These are phyloP conservation scores for Ginglymostoma cirratum DNA, from an alignment of 2,113 vertebrate species.

Conservation along the genomic window DNA sequence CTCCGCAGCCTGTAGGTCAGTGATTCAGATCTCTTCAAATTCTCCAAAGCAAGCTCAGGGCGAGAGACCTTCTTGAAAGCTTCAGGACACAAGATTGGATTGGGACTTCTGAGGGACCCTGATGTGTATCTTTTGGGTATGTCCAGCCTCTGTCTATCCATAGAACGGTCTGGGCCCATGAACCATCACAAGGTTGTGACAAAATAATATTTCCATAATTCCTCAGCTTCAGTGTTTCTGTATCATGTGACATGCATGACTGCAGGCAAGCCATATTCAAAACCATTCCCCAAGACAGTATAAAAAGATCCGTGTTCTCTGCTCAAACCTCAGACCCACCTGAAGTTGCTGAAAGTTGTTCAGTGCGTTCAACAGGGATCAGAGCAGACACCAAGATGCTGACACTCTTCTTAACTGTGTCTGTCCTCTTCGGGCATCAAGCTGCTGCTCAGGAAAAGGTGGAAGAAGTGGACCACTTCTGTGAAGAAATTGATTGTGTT, in stretches of 20 bases:
- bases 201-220: neutral
- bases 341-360: neutral
- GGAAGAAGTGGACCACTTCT: too few relatives aligned
- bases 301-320: neutral
- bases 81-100: too few relatives aligned
- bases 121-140: too few relatives aligned
- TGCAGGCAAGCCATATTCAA: neutral
- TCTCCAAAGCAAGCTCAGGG: too few relatives aligned
- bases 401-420: neutral
- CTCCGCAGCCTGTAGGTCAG: too few relatives aligned
- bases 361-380: neutral
- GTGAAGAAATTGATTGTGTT: too few relatives aligned
- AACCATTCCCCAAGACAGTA: neutral
- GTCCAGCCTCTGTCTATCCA: too few relatives aligned
- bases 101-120: too few relatives aligned
- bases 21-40: too few relatives aligned
- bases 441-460: neutral
- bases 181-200: neutral
- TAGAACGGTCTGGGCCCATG: too few relatives aligned
- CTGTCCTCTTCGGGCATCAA: neutral
- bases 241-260: neutral
- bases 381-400: neutral
- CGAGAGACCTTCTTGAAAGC: too few relatives aligned
- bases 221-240: neutral
- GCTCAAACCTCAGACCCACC: neutral